Base-by-base conservation (phyloP, 2,797 vertebrate genomes). In the Spheniscus humboldti region DNA sequence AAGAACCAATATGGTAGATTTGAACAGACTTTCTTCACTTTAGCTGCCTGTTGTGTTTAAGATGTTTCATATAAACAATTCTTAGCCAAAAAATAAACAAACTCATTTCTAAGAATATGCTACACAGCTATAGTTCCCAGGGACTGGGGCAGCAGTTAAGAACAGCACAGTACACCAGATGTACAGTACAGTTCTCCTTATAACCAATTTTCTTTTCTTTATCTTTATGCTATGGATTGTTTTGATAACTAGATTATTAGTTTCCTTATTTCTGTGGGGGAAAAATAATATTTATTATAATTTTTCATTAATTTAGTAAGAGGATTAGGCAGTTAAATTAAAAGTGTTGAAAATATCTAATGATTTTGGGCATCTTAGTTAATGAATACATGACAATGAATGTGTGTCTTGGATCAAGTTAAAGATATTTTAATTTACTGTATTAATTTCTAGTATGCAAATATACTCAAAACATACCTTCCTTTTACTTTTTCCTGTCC, bases 401-500 rank as follows among this genome's bases (percentile, higher is more conserved):
- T 6, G 0, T 33, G 24, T 67, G 9, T 23, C 56, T 84, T 43
- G 4, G 39, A 71, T 63, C 33, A 71, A 66, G 13, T 33, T 18
- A 82, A 59, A 91, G 15, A 60, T 18, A 50, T 31, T 73, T 86
- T 82, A 33, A 79, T 84, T 80, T 63, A 80, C 5, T 45, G 2
- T 41, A 50, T 59, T 80, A 45, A 33, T 64, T 80, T 59, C 28
- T 59, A 56, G 12, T 30, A 75, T 27, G 20, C 17, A 76, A 62
- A 56, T 43, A 50, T 22, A 76, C 35, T 60, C 17, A 69, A 76
- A 86, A 93, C 94, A 22, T 94, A 97, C 97, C 97, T 96, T 97
- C 67, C 97, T 97, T 80, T 97, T 97, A 60, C 88, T 97, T 97
- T 93, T 97, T 92, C 43, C 91, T 86, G 96, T 97, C 0, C 6